Conservation (phyloP, 2,888 invertebrate genomes). For the Ophonus ardosiacus region DNA sequence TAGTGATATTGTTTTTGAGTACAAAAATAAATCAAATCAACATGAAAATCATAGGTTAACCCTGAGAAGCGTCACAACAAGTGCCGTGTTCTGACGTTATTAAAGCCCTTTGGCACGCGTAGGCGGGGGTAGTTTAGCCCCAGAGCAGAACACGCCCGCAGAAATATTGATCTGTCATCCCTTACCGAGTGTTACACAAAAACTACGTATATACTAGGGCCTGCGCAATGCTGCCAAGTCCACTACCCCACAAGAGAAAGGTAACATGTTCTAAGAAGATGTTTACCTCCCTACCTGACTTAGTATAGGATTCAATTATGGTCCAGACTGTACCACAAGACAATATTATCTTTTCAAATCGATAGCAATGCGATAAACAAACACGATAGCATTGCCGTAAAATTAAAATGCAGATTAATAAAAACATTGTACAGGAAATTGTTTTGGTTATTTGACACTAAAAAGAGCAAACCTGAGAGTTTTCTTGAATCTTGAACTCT, state of each 20-base stretch:
- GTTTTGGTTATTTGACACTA: slow-evolving; percentile 58
- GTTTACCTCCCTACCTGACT: slow-evolving; percentile 43
- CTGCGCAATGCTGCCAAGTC: slow-evolving; percentile 32
- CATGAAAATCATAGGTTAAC: slow-evolving; percentile 33
- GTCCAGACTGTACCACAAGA: slow-evolving; percentile 17
- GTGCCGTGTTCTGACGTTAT: slow-evolving; percentile 41
- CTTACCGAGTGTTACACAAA: slow-evolving; percentile 42
- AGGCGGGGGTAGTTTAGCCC: slow-evolving; percentile 44
- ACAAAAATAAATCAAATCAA: not conserved
- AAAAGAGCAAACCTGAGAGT: slow-evolving; percentile 39
- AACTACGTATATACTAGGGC: slow-evolving; percentile 26
- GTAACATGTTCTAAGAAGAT: slow-evolving; percentile 24
- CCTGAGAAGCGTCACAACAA: slow-evolving; percentile 58
- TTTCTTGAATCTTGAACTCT: slow-evolving; percentile 36
- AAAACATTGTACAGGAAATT: slow-evolving; percentile 5
- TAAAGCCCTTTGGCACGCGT: slow-evolving; percentile 13
- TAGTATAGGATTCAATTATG: slow-evolving; percentile 4
- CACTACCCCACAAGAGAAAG: slow-evolving; percentile 31
- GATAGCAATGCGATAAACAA: slow-evolving; percentile 16
- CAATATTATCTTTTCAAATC: slow-evolving; percentile 34
- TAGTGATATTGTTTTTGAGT: not conserved
- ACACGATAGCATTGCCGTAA: not conserved
- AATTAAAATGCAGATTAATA: not conserved
- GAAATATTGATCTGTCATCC: slow-evolving; percentile 62
- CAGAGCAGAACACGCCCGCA: slow-evolving; percentile 56